Conservation (phyloP, 2,888 invertebrate species). For the Crocallis elinguaria region DNA sequence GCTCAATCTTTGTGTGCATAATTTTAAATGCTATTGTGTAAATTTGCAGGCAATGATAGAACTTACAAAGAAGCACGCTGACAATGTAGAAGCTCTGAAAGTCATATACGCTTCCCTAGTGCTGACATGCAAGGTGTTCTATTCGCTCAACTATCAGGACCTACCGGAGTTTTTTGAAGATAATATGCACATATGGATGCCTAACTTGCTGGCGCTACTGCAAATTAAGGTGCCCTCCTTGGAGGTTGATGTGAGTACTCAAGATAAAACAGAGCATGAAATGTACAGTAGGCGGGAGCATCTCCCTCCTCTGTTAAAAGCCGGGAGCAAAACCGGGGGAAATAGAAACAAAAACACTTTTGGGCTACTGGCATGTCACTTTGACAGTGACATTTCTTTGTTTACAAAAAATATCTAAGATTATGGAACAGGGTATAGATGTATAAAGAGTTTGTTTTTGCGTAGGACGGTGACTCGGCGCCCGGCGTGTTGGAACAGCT, state of each 20-base stretch:
- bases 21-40: too few species aligned
- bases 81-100: slow-evolving; percentile 91
- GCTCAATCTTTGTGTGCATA: too few species aligned
- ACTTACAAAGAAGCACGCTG: slow-evolving; percentile 90
- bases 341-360: too few species aligned
- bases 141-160: slow-evolving; percentile 98
- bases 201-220: slow-evolving; percentile 92
- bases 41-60: slow-evolving; percentile 94
- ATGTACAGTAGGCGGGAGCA: too few species aligned
- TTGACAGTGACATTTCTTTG: too few species aligned
- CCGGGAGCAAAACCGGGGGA: too few species aligned
- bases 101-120: slow-evolving; percentile 95
- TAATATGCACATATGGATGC: slow-evolving; percentile 98
- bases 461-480: slow-evolving; percentile 92
- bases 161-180: slow-evolving; percentile 99
- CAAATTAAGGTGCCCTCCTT: slow-evolving; percentile 91
- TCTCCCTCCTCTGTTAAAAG: too few species aligned
- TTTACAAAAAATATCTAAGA: too few species aligned
- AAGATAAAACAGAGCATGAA: too few species aligned
- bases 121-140: slow-evolving; percentile 97
- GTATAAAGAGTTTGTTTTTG: too few species aligned
- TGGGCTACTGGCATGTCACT: too few species aligned
- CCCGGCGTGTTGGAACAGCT: slow-evolving; percentile 95
- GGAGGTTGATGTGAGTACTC: slow-evolving; percentile 82
- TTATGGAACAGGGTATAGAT: too few species aligned